Conservation (phyloP, 2,888 invertebrate species). For the Cylloceria caligata region DNA sequence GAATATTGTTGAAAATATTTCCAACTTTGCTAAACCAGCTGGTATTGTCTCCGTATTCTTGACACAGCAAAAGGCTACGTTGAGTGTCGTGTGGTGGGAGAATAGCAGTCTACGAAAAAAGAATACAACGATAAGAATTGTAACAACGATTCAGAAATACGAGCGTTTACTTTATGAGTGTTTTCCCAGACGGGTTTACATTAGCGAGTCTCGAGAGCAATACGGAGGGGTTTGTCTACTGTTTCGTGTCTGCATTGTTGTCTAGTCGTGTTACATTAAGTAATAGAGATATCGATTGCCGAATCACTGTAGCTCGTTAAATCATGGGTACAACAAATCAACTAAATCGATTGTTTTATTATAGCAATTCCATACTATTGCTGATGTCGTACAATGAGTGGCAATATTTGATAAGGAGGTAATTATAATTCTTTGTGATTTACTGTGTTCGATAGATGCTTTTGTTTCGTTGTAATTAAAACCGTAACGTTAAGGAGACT, state of each 20-base stretch:
- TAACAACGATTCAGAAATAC: not conserved
- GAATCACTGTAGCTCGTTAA: not conserved
- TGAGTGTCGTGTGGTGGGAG: too few relatives aligned
- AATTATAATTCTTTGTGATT: conserved; percentile 19
- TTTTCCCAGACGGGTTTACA: conserved; percentile 29
- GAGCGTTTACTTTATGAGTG: not conserved
- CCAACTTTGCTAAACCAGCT: too few relatives aligned
- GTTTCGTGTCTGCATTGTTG: conserved; percentile 7
- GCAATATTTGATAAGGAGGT: conserved; percentile 29
- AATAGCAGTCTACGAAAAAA: not conserved
- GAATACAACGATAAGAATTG: not conserved
- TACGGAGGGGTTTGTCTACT: not conserved
- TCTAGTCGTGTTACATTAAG: conserved; percentile 8
- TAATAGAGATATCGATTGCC: conserved; percentile 6
- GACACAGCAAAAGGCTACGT: too few relatives aligned
- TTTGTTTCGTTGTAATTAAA: conserved; percentile 9
- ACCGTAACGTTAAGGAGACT: not conserved
- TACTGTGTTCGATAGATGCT: not conserved
- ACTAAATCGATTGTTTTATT: conserved; percentile 30
- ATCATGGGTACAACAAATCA: conserved; percentile 33
- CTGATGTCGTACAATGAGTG: too few relatives aligned
- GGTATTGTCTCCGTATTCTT: too few relatives aligned
- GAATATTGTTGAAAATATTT: too few relatives aligned
- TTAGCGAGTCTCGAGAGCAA: conserved; percentile 17
- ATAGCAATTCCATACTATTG: not conserved